These are phyloP conservation scores for Whitmania pigra DNA, from an alignment of 1,140 invertebrate species.

Conservation along the genomic window DNA sequence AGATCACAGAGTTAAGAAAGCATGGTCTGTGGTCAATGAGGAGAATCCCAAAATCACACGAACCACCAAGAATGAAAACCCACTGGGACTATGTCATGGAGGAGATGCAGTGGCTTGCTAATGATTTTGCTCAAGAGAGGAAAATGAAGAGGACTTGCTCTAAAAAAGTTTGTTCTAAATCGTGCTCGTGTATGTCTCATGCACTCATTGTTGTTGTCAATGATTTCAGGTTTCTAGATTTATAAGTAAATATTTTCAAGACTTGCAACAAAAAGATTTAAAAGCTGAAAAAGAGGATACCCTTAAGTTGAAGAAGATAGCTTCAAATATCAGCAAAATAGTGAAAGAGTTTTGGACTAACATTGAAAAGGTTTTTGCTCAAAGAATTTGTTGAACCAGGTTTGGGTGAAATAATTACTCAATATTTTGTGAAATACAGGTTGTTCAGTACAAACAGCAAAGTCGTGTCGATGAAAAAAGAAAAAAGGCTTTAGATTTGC, in stretches of 20 bases:
- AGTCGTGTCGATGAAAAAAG: conserved; percentile 81
- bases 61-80: conserved; percentile 74
- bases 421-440: conserved; percentile 40
- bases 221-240: conserved; percentile 50
- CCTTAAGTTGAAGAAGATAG: conserved; percentile 68
- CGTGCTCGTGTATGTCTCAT: not conserved
- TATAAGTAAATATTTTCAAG: conserved; percentile 89
- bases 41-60: conserved; percentile 77
- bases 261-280: conserved; percentile 74
- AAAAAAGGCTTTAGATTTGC: conserved; percentile 87
- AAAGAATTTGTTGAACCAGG: not conserved
- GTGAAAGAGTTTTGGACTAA: conserved; percentile 89
- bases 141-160: conserved; percentile 93
- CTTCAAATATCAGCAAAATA: conserved; percentile 78
- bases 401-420: not conserved
- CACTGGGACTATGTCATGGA: conserved; percentile 98
- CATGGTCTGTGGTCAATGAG: conserved; percentile 86
- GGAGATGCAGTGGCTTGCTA: conserved; percentile 94
- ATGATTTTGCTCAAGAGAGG: conserved; percentile 89
- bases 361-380: conserved; percentile 65
- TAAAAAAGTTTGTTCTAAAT: conserved; percentile 7
- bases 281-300: conserved; percentile 83
- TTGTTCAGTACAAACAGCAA: conserved; percentile 88
- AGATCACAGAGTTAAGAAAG: conserved; percentile 60
- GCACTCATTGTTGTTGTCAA: not conserved